phyloP scores from a whole-genome alignment of 2,888 invertebrate species.

The Drosophila peninsularis region DNA sequence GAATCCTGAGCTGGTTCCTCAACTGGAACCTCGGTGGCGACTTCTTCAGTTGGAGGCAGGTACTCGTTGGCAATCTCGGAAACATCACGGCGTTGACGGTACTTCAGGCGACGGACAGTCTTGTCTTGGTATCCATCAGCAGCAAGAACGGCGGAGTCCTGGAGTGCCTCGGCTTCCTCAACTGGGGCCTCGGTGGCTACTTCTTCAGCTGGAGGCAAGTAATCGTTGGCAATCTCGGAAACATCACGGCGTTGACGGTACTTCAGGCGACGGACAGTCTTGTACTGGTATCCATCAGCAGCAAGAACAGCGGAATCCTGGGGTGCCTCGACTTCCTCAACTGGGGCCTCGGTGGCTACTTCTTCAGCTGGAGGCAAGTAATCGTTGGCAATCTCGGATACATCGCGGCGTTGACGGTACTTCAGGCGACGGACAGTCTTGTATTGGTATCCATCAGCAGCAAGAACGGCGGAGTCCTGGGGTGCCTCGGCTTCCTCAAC shows the following conservation, averaged over 20 bases:
- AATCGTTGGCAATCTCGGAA: slow-evolving; percentile 38
- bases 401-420: slow-evolving; percentile 75
- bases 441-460: slow-evolving; percentile 75
- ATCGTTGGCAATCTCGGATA: slow-evolving; percentile 65
- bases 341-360: background rate
- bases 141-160: no score
- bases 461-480: slow-evolving; percentile 64
- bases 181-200: slow-evolving; percentile 20
- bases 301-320: slow-evolving; percentile 49
- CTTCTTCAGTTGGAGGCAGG: no score
- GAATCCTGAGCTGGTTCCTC: slow-evolving; percentile 40
- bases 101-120: no score
- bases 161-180: no score
- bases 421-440: slow-evolving; percentile 75
- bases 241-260: slow-evolving; percentile 42
- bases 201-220: slow-evolving; percentile 45
- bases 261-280: slow-evolving; percentile 41
- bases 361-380: slow-evolving; percentile 65
- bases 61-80: no score
- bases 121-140: no score
- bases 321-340: slow-evolving; percentile 13
- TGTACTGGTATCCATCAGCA: slow-evolving; percentile 61
- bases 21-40: no score
- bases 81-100: no score
- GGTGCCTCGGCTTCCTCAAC: slow-evolving; percentile 34